Evolutionary conservation across 1,140 invertebrate species (phyloP), one percentile per base, ranked within the genome.

Genomic region (Drosophila saltans): DNA sequence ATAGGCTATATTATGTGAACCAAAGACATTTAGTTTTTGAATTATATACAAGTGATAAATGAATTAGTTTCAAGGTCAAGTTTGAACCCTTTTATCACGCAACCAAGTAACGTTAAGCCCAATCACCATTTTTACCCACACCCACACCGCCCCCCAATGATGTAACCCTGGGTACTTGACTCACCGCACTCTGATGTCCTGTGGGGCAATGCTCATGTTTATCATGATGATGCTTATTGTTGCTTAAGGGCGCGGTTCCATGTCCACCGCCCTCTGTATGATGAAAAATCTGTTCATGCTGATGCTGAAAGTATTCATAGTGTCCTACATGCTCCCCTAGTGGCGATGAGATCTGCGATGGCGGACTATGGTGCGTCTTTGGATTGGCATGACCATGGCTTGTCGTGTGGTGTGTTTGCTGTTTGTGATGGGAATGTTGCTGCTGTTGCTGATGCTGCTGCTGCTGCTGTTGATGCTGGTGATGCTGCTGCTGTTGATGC

Each of bases 141-240:
- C 60, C 43, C 40, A 9, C 43, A 16, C 43, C 56, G 64, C 30
- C n/a, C n/a, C n/a, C 28, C 11, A 59, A 79, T 85, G 82, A 81
- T 82, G 79, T 86, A 82, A 80, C 67, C 63, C 55, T 39, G 40
- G 40, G 33, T 11, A 16, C 56, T 41, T 58, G 26, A 79, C 82
- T 91, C 69, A 91, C 90, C 79, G 90, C 66, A 52, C 90, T 90
- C 65, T 91, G 90, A 58, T 91, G 90, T 80, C 86, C 90, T 78
- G 80, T 90, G 61, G 89, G 89, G 70, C 89, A 91, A 9, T 91
- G 90, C 69, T 91, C 90, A 62, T 91, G 90, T 66, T 91, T 91
- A 61, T 91, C 68, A 41, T 74, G 81, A 52, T 80, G 66, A 26
- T 80, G 75, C 66, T 81, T 86, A 55, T 78, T 75, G 56, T 77